Percentiles rank a stretch among this genome's conserved stretches.
These are phyloP conservation scores for Drosophila ezoana DNA, from an alignment of 2,888 invertebrate genomes.

Conservation along the genomic window DNA sequence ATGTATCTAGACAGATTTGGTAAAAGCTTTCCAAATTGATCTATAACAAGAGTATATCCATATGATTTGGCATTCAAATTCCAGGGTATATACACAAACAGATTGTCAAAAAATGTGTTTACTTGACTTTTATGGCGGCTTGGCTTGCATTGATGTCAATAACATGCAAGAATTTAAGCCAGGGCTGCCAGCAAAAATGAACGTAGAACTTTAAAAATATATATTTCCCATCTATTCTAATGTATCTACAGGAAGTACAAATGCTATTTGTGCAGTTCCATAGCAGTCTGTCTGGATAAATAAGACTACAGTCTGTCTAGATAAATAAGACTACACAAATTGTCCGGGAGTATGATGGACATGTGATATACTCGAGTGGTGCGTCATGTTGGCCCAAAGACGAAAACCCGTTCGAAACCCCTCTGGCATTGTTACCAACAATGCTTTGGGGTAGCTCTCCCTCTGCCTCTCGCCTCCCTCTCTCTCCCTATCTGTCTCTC, in stretches of 20 bases:
- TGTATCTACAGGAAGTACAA: background rate
- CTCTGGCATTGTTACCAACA: conserved; percentile 3
- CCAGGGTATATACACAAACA: background rate
- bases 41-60: background rate
- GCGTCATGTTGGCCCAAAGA: conserved; percentile 22
- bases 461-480: conserved; percentile 10
- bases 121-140: background rate
- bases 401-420: conserved; percentile 25
- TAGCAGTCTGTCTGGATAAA: conserved; percentile 2
- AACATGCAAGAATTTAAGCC: background rate
- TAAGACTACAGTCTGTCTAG: background rate
- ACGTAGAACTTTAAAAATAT: background rate
- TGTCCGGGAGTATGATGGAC: background rate
- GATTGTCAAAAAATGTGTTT: background rate
- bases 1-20: background rate
- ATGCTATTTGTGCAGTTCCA: conserved; percentile 6
- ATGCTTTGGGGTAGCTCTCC: conserved; percentile 29
- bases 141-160: conserved; percentile 2
- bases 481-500: background rate
- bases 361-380: conserved; percentile 10
- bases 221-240: background rate
- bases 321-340: background rate
- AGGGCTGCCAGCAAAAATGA: background rate
- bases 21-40: too few species aligned
- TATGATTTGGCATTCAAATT: background rate